Evolutionary conservation across 2,888 invertebrate species (phyloP), one percentile per base, ranked within the genome.

Genomic region (Polietes domitor): DNA sequence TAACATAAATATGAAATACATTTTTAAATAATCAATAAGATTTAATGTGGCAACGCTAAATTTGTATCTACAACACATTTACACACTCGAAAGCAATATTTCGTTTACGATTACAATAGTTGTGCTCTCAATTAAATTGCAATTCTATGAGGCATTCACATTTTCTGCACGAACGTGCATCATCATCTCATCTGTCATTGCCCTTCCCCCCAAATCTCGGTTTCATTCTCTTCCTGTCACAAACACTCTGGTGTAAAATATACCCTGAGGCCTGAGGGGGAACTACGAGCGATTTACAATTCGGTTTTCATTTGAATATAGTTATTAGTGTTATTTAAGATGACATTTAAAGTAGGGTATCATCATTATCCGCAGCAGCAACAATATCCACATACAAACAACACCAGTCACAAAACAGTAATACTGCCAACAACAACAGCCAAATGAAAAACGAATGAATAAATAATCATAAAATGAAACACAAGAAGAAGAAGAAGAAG

Each of bases 241-340:
- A 10, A n/a, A 41, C 12, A 63, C 32, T 43, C 47, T 32, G 5
- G 4, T 74, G 17, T 50, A 43, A 17, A 55, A 61, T 73, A 76
- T 21, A 32, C 21, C 55, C 74, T 50, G 43, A 2, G 12, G 6
- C 58, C 10, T 37, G 4, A 37, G 37, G 26, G 53, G 4, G 5
- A 24, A 24, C 24, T 17, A n/a, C 17, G 17, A 63, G 32, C 32
- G 63, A 63, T 55, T 77, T 37, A 55, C 37, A 55, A 55, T 26
- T n/a, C 21, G 21, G 28, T 70, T 76, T 50, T 47, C 55, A 63
- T 79, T 53, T 53, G 78, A 73, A 84, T 81, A 81, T 73, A 71
- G 78, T 81, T 82, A 82, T 84, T 84, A 84, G 78, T 78, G 84
- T 76, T 84, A 84, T 82, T 84, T 84, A 84, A 84, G 84, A 84